These are phyloP conservation scores for Malacosoma neustria DNA, from an alignment of 2,888 invertebrate species.

Conservation along the genomic window DNA sequence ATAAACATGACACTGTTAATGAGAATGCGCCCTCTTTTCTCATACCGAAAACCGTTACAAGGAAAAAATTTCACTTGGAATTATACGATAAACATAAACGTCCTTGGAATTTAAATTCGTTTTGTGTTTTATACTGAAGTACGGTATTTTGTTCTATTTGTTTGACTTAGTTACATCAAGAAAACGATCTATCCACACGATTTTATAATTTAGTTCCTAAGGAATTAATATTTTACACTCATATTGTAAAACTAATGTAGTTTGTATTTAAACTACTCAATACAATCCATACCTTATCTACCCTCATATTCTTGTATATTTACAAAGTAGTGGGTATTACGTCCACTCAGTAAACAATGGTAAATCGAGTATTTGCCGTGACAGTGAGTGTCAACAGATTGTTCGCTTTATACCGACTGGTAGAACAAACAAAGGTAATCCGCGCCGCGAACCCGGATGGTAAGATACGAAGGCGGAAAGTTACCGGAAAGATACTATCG, in stretches of 20 bases:
- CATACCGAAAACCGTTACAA: neutral
- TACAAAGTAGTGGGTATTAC: slow-evolving; percentile 40
- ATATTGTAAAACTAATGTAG: too few species aligned
- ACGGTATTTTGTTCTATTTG: too few species aligned
- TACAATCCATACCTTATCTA: neutral
- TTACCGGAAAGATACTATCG: neutral
- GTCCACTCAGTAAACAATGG: slow-evolving; percentile 59
- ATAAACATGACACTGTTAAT: neutral
- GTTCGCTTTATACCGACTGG: slow-evolving; percentile 58
- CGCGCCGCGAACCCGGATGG: slow-evolving; percentile 16
- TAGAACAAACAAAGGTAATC: slow-evolving; percentile 58
- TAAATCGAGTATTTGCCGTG: slow-evolving; percentile 61
- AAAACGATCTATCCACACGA: too few species aligned
- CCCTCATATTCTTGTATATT: slow-evolving; percentile 26
- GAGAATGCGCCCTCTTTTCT: neutral
- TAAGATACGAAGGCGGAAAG: neutral
- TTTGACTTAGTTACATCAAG: too few species aligned
- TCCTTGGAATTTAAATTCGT: neutral
- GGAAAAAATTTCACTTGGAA: neutral
- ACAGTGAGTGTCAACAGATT: slow-evolving; percentile 63
- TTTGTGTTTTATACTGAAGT: too few species aligned
- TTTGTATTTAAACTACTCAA: neutral
- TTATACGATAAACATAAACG: neutral
- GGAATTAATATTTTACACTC: too few species aligned
- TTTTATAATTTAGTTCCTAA: too few species aligned